Base-by-base conservation (phyloP, 1,140 invertebrate species). In the Sycophila sp. region DNA sequence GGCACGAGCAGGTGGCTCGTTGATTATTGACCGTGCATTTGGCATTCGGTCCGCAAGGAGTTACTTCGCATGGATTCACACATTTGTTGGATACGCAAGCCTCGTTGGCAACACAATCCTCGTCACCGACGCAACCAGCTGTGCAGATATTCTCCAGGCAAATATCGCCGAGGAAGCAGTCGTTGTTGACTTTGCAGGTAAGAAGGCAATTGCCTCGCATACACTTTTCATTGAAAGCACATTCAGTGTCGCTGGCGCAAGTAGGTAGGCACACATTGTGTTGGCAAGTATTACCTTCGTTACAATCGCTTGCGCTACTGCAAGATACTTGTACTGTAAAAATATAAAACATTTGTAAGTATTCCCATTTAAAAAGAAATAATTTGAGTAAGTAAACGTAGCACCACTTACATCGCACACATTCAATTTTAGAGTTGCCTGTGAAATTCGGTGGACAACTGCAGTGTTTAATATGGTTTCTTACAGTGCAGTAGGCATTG, bases 201-300 rank as follows among this genome's bases (percentile, higher is more conserved):
- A 96, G 85, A 64, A 94, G 89, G 78, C 95, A 97, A 75, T 90
- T 91, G 62, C 91, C 92, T 76, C 89, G 88, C 4, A 94, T 85
- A 84, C 96, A 97, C 84, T 95, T 94, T 82, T 97, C 95, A 79
- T 96, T 96, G 55, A 93, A 88, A n/a, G 95, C 94, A 83, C 96
- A 97, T 63, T 95, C 89, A 72, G 92, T 90, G 81, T 97, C 95
- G n/a, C 79, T 83, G 28, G 83, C 82, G 78, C 96, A 97, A 26
- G 87, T 86, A 0, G 92, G 91, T 45, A 92, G 81, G 78, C 95
- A 97, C 75, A 94, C 91, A 42, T 92, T 92, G 76, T 94, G 90
- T 67, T 90, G 89, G 77, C 95, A 96, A 8, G 89, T 89, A 72
- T 91, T 90, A 4, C 89, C 91, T 26, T 86, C 77, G 56, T 86